Evolutionary conservation across 2,113 vertebrate species (phyloP).

Genomic region (Porphyrio hochstetteri): DNA sequence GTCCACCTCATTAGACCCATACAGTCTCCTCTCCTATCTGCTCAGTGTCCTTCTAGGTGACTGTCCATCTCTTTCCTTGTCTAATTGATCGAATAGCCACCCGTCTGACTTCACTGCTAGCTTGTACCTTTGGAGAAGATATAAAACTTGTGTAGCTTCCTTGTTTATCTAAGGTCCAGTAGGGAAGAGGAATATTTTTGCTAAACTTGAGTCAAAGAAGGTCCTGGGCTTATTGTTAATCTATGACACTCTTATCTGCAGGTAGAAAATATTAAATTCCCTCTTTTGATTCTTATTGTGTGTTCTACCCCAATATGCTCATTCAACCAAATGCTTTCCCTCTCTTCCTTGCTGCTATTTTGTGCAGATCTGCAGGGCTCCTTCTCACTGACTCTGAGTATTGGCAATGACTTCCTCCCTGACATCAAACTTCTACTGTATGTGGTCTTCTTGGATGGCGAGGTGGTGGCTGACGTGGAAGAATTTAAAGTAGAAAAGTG

Average conservation of each 20-base stretch:
- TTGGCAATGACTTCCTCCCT: slow-evolving; percentile 30
- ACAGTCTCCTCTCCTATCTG: neutral
- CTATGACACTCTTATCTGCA: neutral
- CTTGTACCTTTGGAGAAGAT: neutral
- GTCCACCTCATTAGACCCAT: neutral
- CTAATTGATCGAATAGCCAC: neutral
- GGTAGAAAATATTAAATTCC: neutral
- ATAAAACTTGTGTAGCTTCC: neutral
- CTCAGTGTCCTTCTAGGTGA: neutral
- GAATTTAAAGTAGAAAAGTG: slow-evolving; percentile 39
- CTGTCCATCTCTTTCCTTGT: neutral
- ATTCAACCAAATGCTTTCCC: neutral
- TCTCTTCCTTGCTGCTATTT: neutral
- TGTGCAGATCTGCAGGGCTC: slow-evolving; percentile 51
- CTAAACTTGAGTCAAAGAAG: neutral
- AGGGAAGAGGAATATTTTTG: neutral
- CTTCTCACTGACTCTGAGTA: slow-evolving; percentile 32
- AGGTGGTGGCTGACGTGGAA: slow-evolving; percentile 57
- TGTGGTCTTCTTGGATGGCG: slow-evolving; percentile 42
- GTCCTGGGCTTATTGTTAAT: neutral
- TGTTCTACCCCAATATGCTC: neutral
- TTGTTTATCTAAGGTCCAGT: neutral
- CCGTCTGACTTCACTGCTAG: neutral
- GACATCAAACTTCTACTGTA: slow-evolving; percentile 41
- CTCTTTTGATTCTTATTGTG: neutral